Evolutionary conservation across 2,888 invertebrate genomes (phyloP), one percentile per base, ranked within the genome.

Genomic region (Mylabris sibirica): DNA sequence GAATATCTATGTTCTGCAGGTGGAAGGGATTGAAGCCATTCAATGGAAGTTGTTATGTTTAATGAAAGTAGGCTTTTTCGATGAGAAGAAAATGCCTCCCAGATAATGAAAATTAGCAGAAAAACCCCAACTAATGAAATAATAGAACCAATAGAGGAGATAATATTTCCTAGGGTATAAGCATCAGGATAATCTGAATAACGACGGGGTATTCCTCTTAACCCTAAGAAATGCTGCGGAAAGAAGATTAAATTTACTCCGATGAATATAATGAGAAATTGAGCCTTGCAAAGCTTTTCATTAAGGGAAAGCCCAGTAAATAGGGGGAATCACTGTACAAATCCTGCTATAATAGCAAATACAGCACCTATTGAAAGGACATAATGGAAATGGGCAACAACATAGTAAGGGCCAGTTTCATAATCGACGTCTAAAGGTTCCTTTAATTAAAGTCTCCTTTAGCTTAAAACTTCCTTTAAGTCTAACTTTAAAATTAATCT

Each of bases 361-460:
- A 93, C 91, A 3, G 93, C 92, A 75, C 92, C 93, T 86, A 93
- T 92, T 3, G 92, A 92, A 79, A 93, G 77, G 1, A 93, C 93
- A 88, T 93, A 93, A 82, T 94, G 93, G 79, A 94, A 94, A 84
- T 94, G 93, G 4, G 92, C 93, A 41, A 93, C 93, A 63, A 93
- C 93, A 88, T 93, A 94, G 83, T 93, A 93, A n/a, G 93, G 93
- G 81, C 94, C 93, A 86, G 34, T 34, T 34, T 34, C 34, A 34
- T 34, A 34, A 34, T 34, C 34, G 34, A 34, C 6, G 6, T 5
- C 34, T 34, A 34, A 34, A 34, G 9, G 34, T 1, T 34, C 34
- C 34, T 34, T 9, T 26, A 34, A 5, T 34, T 8, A 34, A 34
- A 34, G 9, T 5, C 9, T 34, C 34, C 34, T 34, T 34, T 34